A percentile compares a stretch with the other conserved stretches of the same genome.
Conservation (phyloP, 2,888 invertebrate genomes). For the Scaptomyza flava region DNA sequence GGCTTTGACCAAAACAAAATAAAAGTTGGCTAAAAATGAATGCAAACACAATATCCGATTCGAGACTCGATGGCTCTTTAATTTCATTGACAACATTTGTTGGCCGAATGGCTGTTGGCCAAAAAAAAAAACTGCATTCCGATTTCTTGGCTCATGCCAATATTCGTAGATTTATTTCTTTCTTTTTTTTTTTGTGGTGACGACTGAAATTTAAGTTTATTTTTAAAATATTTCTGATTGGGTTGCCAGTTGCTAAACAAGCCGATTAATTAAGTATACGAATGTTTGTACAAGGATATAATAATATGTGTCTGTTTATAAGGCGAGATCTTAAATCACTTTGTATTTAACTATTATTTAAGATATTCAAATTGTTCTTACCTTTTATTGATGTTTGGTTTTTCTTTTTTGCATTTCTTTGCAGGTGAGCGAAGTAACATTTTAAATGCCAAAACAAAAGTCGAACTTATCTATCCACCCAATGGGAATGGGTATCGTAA, state of each 20-base stretch:
- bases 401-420: conserved; percentile 61
- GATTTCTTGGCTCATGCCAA: conserved; percentile 46
- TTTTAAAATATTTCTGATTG: conserved; percentile 36
- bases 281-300: background rate
- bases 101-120: conserved; percentile 23
- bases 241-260: conserved; percentile 43
- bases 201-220: conserved; percentile 62
- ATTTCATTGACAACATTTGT: conserved; percentile 54
- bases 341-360: conserved; percentile 29
- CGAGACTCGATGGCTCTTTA: conserved; percentile 14
- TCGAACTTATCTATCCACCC: background rate
- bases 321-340: conserved; percentile 22
- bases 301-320: conserved; percentile 2
- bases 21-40: background rate
- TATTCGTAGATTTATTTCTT: background rate
- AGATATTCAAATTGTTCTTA: conserved; percentile 9
- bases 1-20: background rate
- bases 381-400: conserved; percentile 48
- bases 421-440: conserved; percentile 66
- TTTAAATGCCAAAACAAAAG: conserved; percentile 7
- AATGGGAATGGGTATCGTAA: conserved; percentile 21
- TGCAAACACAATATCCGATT: conserved; percentile 6
- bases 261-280: conserved; percentile 69
- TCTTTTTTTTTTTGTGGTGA: conserved; percentile 32
- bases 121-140: conserved; percentile 35